phyloP scores from a whole-genome alignment of 2,888 invertebrate species.

The Plagodis dolabraria region DNA sequence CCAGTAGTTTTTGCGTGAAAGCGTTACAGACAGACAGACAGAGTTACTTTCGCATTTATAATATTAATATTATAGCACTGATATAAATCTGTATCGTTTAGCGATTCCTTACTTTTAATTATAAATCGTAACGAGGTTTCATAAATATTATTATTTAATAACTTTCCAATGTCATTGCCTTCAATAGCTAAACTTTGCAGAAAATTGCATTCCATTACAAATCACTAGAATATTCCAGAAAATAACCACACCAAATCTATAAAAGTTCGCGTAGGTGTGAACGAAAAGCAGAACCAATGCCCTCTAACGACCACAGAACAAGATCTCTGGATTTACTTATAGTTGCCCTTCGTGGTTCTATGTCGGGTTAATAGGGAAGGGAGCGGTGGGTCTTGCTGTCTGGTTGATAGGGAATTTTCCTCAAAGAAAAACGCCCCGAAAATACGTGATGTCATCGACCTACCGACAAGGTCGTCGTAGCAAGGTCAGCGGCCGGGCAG shows the following conservation, averaged over 20 bases:
- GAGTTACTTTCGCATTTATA: too few species aligned
- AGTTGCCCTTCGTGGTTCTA: constrained; percentile 10
- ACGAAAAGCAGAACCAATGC: constrained; percentile 61
- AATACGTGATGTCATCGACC: constrained; percentile 68
- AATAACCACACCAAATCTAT: constrained; percentile 29
- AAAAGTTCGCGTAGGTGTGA: constrained; percentile 51
- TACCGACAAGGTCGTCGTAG: constrained; percentile 65
- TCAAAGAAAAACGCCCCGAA: constrained; percentile 75
- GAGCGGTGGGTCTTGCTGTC: constrained; percentile 46
- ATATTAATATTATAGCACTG: too few species aligned
- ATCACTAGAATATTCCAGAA: constrained; percentile 41
- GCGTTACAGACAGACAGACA: too few species aligned
- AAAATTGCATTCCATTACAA: constrained; percentile 20
- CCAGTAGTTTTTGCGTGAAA: too few species aligned
- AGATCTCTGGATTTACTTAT: constrained; percentile 39
- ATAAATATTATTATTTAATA: too few species aligned
- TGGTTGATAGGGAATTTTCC: constrained; percentile 69
- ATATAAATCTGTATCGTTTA: too few species aligned
- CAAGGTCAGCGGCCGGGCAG: constrained; percentile 67
- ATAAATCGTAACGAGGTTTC: too few species aligned
- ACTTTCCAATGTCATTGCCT: neutral
- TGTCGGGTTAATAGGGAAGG: constrained; percentile 23
- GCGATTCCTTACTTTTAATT: too few species aligned
- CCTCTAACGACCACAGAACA: constrained; percentile 50
- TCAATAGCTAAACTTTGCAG: neutral